phyloP scores from a whole-genome alignment of 2,113 vertebrate species.

The Hystrix brachyura region DNA sequence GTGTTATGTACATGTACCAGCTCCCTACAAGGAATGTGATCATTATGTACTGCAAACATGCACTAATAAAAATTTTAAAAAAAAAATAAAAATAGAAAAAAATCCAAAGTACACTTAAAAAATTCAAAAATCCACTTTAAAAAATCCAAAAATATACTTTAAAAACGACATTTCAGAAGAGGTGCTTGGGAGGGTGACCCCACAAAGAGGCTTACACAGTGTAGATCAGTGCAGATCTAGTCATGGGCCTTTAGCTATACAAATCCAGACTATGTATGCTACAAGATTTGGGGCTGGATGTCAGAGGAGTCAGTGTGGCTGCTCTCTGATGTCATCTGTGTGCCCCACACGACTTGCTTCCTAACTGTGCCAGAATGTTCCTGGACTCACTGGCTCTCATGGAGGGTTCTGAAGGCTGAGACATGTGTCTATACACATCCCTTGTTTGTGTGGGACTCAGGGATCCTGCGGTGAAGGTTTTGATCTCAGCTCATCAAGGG shows the following conservation, averaged over 20 bases:
- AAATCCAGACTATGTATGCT: neutral
- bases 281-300: neutral
- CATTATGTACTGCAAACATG: no score
- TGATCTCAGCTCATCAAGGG: neutral
- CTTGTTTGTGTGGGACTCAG: neutral
- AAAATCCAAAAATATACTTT: neutral
- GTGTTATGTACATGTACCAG: no score
- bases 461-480: neutral
- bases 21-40: no score
- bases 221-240: neutral
- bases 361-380: neutral
- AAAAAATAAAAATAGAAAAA: neutral
- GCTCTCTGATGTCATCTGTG: neutral
- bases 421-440: neutral
- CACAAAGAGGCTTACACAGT: accelerated
- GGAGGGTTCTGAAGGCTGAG: neutral
- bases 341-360: neutral
- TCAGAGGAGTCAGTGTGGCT: neutral
- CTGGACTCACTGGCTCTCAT: neutral
- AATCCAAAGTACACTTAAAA: neutral
- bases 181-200: neutral
- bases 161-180: neutral
- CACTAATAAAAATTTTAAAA: no score
- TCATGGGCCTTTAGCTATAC: neutral
- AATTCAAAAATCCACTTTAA: neutral